Conservation (phyloP, 2,797 vertebrate genomes). For the Aplochiton taeniatus region DNA sequence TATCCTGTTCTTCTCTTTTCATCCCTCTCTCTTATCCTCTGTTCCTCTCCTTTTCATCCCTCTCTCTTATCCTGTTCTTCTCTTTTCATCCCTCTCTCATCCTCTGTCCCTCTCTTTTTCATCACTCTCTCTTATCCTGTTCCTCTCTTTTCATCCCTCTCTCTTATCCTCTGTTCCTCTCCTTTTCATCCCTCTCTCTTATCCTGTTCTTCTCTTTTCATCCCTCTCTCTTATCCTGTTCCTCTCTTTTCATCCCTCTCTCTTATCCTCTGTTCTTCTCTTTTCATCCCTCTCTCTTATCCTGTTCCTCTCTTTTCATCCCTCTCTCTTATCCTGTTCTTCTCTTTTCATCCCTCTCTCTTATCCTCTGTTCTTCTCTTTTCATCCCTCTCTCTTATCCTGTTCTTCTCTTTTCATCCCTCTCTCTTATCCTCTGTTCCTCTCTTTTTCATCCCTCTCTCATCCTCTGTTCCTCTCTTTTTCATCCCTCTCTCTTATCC, state of each 20-base stretch:
- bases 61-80: too few species aligned
- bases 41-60: slow-evolving; percentile 17
- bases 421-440: neutral
- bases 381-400: neutral
- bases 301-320: slow-evolving; percentile 26
- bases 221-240: too few species aligned
- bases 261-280: slow-evolving; percentile 19
- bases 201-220: neutral
- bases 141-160: slow-evolving; percentile 14
- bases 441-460: neutral
- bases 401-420: neutral
- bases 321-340: slow-evolving; percentile 14
- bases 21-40: too few species aligned
- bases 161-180: too few species aligned
- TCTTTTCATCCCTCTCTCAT: slow-evolving; percentile 28
- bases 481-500: neutral
- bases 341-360: too few species aligned
- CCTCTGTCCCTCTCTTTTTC: too few species aligned
- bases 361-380: too few species aligned
- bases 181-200: slow-evolving; percentile 20
- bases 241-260: slow-evolving; percentile 23
- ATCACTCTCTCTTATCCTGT: too few species aligned
- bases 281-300: too few species aligned
- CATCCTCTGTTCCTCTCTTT: neutral
- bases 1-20: too few species aligned